These are phyloP conservation scores for Peromyscus attwateri DNA, from an alignment of 2,797 vertebrate genomes.

Conservation along the genomic window DNA sequence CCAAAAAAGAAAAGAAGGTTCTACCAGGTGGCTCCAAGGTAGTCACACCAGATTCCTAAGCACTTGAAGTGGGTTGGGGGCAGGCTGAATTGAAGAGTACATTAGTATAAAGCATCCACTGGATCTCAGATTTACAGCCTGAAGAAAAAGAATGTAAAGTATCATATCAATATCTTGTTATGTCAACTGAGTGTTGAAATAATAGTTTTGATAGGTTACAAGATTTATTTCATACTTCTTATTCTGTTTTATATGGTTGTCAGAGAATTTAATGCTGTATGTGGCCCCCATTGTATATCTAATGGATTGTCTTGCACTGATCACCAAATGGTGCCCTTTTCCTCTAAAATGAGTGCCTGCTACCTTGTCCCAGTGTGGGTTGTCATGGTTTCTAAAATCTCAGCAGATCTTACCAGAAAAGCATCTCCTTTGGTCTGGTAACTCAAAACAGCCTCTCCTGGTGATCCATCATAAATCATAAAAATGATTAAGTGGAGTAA, in stretches of 20 bases:
- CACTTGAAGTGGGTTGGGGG: neutral
- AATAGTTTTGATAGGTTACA: neutral
- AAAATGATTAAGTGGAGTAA: conserved; percentile 47
- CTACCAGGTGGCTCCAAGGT: neutral
- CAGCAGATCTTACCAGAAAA: neutral
- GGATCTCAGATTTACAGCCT: neutral
- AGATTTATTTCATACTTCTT: neutral
- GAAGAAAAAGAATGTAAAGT: neutral
- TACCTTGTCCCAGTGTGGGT: neutral
- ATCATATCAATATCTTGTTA: neutral
- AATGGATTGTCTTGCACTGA: neutral
- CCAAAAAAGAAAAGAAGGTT: neutral
- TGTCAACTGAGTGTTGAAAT: neutral
- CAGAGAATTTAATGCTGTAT: neutral
- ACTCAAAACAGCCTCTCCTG: neutral
- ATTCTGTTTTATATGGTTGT: neutral
- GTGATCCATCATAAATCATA: neutral
- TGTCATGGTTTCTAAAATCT: conserved; percentile 27
- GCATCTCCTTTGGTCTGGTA: neutral
- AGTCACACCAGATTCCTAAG: neutral
- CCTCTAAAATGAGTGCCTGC: neutral
- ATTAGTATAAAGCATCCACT: neutral
- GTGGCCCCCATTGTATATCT: neutral
- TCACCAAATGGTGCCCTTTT: neutral
- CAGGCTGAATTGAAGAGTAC: neutral